Conservation (phyloP, 2,888 invertebrate species). For the Geophilus truncorum region DNA sequence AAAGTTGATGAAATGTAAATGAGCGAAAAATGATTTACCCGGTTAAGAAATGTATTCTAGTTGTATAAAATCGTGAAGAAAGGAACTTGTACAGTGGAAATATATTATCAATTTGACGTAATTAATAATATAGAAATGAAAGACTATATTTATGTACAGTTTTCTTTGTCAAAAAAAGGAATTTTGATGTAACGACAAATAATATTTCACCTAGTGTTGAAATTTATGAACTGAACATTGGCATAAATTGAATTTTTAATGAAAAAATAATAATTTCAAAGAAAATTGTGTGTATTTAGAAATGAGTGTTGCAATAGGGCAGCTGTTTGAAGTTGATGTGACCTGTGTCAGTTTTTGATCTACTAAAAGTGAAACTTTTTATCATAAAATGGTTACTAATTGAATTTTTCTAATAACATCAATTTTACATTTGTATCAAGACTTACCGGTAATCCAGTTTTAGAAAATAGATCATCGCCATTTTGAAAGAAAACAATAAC, state of each 20-base stretch:
- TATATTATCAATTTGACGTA: conserved; percentile 14
- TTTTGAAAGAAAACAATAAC: too few relatives aligned
- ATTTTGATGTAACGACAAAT: too few relatives aligned
- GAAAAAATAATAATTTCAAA: not conserved
- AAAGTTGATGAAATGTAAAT: not conserved
- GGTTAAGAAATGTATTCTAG: not conserved
- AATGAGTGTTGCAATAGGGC: conserved; percentile 3
- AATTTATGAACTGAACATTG: too few relatives aligned
- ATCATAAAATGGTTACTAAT: not conserved
- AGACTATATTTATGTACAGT: conserved; percentile 16
- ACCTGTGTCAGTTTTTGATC: not conserved
- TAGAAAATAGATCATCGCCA: not conserved
- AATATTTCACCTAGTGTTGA: too few relatives aligned
- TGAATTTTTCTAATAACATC: not conserved
- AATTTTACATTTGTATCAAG: not conserved
- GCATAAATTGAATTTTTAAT: too few relatives aligned
- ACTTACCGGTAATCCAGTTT: not conserved
- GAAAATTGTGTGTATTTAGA: not conserved
- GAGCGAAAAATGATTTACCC: not conserved
- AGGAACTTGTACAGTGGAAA: conserved; percentile 3
- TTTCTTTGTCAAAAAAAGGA: not conserved
- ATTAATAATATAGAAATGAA: conserved; percentile 8
- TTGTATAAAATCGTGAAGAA: not conserved
- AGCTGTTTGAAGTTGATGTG: not conserved
- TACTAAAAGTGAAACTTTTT: not conserved